phyloP scores from a whole-genome alignment of 2,797 vertebrate genomes.

The Sebastes kiyomatsui region DNA sequence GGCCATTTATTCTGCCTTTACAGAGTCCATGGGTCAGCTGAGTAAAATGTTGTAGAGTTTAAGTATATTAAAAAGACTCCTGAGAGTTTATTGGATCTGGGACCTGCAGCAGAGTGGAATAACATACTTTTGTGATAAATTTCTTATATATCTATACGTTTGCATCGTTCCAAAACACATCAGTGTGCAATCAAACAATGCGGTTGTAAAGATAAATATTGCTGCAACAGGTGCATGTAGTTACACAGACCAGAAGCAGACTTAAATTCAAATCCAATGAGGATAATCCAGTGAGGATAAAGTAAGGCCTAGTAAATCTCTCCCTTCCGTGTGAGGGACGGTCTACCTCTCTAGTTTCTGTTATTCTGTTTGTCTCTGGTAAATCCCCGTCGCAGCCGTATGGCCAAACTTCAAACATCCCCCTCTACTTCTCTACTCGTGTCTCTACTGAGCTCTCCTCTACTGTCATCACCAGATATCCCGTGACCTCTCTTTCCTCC shows the following conservation, averaged over 20 bases:
- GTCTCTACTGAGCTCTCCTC: conserved; percentile 53
- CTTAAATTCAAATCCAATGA: conserved; percentile 67
- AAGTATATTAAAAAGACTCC: conserved; percentile 12
- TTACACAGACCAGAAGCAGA: conserved; percentile 48
- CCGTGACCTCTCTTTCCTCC: conserved; percentile 65
- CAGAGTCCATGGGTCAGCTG: conserved; percentile 35
- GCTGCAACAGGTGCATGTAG: conserved; percentile 59
- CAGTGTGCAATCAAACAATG: conserved; percentile 11
- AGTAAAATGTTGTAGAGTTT: conserved; percentile 21
- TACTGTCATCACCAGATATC: conserved; percentile 68
- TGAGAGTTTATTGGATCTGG: neutral
- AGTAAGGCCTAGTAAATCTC: conserved; percentile 57
- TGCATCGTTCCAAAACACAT: neutral
- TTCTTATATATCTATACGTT: neutral
- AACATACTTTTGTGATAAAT: neutral
- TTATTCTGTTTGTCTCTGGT: conserved; percentile 30
- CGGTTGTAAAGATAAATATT: conserved; percentile 15
- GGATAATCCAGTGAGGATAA: conserved; percentile 69
- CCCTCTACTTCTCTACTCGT: conserved; percentile 16
- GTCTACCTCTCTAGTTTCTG: conserved; percentile 34
- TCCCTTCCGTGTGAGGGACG: conserved; percentile 40
- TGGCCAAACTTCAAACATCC: conserved; percentile 13
- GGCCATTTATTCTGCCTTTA: conserved; percentile 42
- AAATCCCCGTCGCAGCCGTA: conserved; percentile 45
- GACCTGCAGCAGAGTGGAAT: neutral